Evolutionary conservation across 2,113 vertebrate genomes (phyloP).

Genomic region (Oenanthe oenanthe): DNA sequence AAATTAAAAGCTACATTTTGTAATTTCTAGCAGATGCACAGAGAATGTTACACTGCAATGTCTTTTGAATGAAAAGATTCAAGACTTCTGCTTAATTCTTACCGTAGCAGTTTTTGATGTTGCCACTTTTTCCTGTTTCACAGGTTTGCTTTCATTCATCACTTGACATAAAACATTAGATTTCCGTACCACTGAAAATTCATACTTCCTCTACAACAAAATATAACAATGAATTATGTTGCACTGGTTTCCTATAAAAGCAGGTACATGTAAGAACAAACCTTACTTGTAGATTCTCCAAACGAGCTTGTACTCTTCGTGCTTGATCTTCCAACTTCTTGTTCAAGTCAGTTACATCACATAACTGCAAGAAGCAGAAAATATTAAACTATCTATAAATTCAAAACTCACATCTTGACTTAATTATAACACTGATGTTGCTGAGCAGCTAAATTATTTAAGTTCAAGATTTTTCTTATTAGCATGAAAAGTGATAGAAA

Average conservation of each 20-base stretch:
- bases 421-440: not conserved
- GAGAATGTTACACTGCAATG: not conserved
- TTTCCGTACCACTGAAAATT: slow-evolving; percentile 72
- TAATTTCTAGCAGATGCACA: not conserved
- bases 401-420: not conserved
- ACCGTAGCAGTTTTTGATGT: slow-evolving; percentile 76
- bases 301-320: slow-evolving; percentile 83
- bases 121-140: slow-evolving; percentile 75
- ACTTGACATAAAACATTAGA: slow-evolving; percentile 58
- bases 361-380: slow-evolving; percentile 77
- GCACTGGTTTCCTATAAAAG: not conserved
- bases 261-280: not conserved
- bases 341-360: slow-evolving; percentile 82
- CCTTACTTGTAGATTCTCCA: slow-evolving; percentile 90
- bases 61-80: accelerated
- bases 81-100: not conserved
- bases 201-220: slow-evolving; percentile 82
- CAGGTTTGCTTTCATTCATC: slow-evolving; percentile 61
- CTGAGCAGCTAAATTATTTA: not conserved
- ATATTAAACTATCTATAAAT: not conserved
- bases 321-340: slow-evolving; percentile 82
- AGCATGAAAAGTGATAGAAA: not conserved
- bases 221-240: slow-evolving; percentile 4
- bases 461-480: not conserved
- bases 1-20: not conserved